A percentile compares a stretch with the other conserved stretches of the same genome.
These are phyloP conservation scores for Sparus aurata DNA, from an alignment of 2,797 vertebrate species.

Conservation along the genomic window DNA sequence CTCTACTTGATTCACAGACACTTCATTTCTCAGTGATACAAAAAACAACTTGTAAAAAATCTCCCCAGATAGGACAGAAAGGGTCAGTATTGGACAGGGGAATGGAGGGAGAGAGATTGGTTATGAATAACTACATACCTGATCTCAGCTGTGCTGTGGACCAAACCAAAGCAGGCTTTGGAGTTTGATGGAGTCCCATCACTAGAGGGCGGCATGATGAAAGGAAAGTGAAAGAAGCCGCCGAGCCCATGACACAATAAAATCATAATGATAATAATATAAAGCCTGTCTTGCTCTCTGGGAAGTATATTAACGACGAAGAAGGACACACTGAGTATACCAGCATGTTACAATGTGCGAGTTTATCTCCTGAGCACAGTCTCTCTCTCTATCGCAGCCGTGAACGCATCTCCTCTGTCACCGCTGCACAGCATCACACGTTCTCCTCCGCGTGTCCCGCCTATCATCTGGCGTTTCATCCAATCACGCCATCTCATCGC, in stretches of 20 bases:
- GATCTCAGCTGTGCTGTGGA: no score
- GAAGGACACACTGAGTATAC: no score
- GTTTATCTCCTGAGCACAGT: no score
- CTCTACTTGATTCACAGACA: no score
- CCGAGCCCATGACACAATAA: no score
- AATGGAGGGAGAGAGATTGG: neutral
- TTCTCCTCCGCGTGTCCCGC: conserved; percentile 31
- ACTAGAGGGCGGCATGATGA: conserved; percentile 43
- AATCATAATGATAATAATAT: neutral
- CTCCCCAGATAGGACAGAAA: neutral
- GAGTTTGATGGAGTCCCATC: neutral
- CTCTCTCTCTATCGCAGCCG: no score
- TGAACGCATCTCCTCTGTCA: neutral
- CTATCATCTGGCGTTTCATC: conserved; percentile 30
- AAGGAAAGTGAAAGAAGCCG: neutral
- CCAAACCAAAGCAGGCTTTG: neutral
- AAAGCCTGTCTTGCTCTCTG: neutral
- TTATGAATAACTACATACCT: no score
- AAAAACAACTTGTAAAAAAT: no score
- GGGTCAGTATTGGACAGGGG: neutral
- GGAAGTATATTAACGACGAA: neutral
- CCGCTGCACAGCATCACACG: conserved; percentile 5
- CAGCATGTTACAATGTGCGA: fast-evolving
- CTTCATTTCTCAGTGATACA: neutral
- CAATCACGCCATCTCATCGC: conserved; percentile 53